phyloP scores from a whole-genome alignment of 2,113 vertebrate genomes.

The Archilochus colubris region DNA sequence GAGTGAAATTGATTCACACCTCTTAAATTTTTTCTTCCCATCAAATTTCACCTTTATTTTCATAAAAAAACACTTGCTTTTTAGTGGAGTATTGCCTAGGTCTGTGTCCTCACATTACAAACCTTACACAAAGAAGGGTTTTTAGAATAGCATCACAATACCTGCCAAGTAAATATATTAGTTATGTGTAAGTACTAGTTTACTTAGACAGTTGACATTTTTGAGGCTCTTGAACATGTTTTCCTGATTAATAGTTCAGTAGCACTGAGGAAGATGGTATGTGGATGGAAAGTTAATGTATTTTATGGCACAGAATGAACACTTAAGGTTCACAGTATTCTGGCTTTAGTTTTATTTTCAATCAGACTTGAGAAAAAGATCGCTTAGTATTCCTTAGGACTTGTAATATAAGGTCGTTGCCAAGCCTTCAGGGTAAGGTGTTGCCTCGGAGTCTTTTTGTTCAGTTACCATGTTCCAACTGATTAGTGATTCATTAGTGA shows the following conservation, averaged over 20 bases:
- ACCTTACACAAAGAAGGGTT: not conserved
- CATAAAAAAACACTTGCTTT: not conserved
- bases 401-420: not conserved
- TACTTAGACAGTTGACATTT: not conserved
- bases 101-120: not conserved
- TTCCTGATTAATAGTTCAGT: not conserved
- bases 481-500: slow-evolving; percentile 10
- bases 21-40: not conserved
- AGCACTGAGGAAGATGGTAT: not conserved
- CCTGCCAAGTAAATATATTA: not conserved
- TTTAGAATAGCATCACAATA: not conserved
- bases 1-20: not conserved
- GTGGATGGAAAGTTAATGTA: not conserved
- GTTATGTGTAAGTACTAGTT: not conserved
- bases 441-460: not conserved
- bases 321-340: not conserved
- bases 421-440: slow-evolving; percentile 31
- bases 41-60: not conserved
- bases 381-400: not conserved
- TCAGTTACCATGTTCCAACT: not conserved
- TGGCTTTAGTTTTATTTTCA: not conserved
- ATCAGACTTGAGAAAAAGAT: not conserved
- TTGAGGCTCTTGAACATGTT: not conserved
- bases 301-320: not conserved
- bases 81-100: not conserved